phyloP scores from a whole-genome alignment of 2,113 vertebrate genomes.

The Notiomystis cincta region DNA sequence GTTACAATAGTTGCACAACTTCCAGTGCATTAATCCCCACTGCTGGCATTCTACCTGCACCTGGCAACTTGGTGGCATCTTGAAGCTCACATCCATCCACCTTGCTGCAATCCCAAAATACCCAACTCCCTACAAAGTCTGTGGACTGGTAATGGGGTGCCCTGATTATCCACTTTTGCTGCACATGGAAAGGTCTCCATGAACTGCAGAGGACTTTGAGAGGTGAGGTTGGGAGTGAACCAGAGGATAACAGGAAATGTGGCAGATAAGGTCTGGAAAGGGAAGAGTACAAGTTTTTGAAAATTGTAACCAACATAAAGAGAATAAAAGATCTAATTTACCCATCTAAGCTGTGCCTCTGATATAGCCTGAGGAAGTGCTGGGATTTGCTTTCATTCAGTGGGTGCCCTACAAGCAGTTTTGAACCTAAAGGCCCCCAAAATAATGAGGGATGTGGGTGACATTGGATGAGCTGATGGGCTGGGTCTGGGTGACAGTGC shows the following conservation, averaged over 20 bases:
- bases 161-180: not conserved
- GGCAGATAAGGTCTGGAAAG: not conserved
- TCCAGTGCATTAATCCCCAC: not conserved
- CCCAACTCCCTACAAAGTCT: not conserved
- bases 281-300: not conserved
- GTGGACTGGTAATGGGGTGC: not conserved
- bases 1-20: not conserved
- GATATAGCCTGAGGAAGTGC: not conserved
- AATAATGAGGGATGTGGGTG: rapidly evolving
- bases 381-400: not conserved
- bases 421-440: not conserved
- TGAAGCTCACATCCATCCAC: not conserved
- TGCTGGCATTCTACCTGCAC: not conserved
- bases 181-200: rapidly evolving
- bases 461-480: not conserved
- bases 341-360: not conserved
- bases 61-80: not conserved
- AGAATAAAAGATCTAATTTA: not conserved
- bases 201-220: not conserved
- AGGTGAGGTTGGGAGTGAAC: not conserved
- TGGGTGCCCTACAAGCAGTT: not conserved
- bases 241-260: not conserved
- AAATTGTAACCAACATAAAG: not conserved
- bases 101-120: not conserved
- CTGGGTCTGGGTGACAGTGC: not conserved